Evolutionary conservation across 2,113 vertebrate genomes (phyloP), one percentile per base, ranked within the genome.

Genomic region (Pituophis catenifer): DNA sequence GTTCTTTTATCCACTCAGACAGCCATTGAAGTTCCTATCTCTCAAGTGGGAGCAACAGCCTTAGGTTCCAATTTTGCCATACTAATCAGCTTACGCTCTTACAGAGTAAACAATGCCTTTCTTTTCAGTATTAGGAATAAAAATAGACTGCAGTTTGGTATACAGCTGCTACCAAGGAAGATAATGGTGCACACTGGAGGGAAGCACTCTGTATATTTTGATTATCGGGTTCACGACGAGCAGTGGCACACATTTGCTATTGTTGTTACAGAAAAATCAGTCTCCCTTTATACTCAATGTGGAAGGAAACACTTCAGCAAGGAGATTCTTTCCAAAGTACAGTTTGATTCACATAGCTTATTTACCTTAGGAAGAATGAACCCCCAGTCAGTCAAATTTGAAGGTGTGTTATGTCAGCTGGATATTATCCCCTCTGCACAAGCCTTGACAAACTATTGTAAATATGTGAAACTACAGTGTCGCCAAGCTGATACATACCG

Each of bases 301-400:
- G 99, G 99, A 91, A 98, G 95, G 19, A 98, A 98, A 91, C 96
- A 97, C 93, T 98, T 98, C 94, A 97, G 95, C 86, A 98, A 97
- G 81, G 98, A 98, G 93, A 97, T 97, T 75, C 94, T 98, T 95
- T 97, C 95, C 65, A 98, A 97, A 95, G 95, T 97, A 92, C 95
- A 95, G 5, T 97, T 99, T 95, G 96, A 97, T 92, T 96, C 97
- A 57, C 97, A 97, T 55, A 97, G 98, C 94, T 96, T 98, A 62
- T 98, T 99, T 96, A 98, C 98, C 62, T 95, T 99, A 93, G 99
- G 99, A 93, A 98, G 98, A 96, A 98, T 99, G 98, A 98, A 98
- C 97, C 98, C 97, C 94, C 98, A 97, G 94, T 98, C 99, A 4
- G 97, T 97, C 87, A 96, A 98, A 93, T 99, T 99, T 95, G 98